Evolutionary conservation across 1,140 invertebrate genomes (phyloP).

Genomic region (Ceratitis capitata): DNA sequence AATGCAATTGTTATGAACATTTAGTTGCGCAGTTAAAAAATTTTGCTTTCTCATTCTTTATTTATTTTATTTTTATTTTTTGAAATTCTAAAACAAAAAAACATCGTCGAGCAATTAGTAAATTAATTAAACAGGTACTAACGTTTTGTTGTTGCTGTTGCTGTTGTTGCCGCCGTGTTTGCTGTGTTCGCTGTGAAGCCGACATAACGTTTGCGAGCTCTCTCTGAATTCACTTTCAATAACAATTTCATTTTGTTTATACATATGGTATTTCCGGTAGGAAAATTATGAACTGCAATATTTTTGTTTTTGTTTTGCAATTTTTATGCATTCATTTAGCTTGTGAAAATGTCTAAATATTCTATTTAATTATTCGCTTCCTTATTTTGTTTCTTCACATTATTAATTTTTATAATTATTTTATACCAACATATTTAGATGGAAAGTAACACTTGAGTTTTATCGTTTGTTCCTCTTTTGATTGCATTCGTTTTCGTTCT

Average conservation of each 20-base stretch:
- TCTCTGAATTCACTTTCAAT: conserved; percentile 61
- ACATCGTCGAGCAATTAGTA: neutral
- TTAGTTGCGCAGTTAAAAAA: neutral
- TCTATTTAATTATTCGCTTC: too few species aligned
- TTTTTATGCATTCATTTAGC: too few species aligned
- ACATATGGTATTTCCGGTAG: neutral
- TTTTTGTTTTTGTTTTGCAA: too few species aligned
- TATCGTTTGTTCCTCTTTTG: neutral
- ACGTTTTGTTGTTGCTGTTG: neutral
- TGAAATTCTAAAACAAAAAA: neutral
- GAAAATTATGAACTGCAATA: neutral
- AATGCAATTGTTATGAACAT: neutral
- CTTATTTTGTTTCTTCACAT: too few species aligned
- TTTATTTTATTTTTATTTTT: neutral
- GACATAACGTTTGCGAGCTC: conserved; percentile 54
- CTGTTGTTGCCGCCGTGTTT: neutral
- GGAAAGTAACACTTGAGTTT: neutral
- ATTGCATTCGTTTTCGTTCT: neutral
- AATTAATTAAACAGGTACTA: conserved; percentile 1
- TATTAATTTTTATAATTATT: neutral
- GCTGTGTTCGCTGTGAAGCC: neutral
- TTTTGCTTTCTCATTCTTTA: too few species aligned
- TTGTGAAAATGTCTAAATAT: too few species aligned
- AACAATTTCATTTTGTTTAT: conserved; percentile 55
- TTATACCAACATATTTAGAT: neutral